Evolutionary conservation across 2,888 invertebrate genomes (phyloP).

Genomic region (Polydesmus complanatus): DNA sequence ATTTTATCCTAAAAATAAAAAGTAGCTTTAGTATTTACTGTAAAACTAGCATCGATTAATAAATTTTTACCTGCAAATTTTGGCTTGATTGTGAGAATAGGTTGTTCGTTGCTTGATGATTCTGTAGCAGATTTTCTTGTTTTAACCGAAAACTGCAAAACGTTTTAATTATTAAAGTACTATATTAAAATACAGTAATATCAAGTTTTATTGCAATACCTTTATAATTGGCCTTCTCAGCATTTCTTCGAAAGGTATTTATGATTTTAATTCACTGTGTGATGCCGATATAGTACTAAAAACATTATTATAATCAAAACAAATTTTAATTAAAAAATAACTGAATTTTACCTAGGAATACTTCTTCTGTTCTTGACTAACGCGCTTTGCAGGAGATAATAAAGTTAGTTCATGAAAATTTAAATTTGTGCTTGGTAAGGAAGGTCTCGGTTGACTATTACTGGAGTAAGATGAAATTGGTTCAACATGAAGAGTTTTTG

Average conservation of each 20-base stretch:
- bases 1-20: conserved; percentile 3
- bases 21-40: background rate
- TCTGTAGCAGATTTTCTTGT: conserved; percentile 19
- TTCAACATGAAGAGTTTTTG: conserved; percentile 29
- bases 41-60: background rate
- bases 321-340: background rate
- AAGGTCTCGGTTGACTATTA: background rate
- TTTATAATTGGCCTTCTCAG: conserved; percentile 13
- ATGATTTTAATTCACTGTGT: no score
- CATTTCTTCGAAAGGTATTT: conserved; percentile 1
- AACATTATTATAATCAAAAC: background rate
- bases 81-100: conserved; percentile 6
- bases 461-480: background rate
- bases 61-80: background rate
- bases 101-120: conserved; percentile 7
- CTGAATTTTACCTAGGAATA: background rate
- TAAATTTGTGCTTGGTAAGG: no score
- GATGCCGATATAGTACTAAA: no score
- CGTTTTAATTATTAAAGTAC: no score
- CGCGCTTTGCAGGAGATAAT: background rate
- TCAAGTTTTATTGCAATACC: background rate
- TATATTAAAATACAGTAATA: background rate
- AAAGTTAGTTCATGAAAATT: background rate
- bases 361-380: background rate
- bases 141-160: conserved; percentile 18